phyloP scores from a whole-genome alignment of 2,113 vertebrate species.

The Hystrix cristata region DNA sequence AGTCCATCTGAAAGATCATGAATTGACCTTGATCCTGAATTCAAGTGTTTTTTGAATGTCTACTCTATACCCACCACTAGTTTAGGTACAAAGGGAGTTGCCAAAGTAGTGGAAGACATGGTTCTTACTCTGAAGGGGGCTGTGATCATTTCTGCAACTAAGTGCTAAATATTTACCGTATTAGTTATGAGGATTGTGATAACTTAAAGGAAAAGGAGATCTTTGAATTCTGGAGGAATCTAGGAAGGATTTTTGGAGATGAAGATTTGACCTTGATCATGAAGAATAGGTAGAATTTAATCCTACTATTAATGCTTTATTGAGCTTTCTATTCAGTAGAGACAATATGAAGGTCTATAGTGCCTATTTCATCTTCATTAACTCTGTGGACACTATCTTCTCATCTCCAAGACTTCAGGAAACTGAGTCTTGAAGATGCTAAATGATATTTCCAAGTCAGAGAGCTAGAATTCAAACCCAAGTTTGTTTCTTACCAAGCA shows the following conservation, averaged over 20 bases:
- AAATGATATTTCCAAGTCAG: not conserved
- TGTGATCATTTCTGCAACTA: not conserved
- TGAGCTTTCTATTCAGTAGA: not conserved
- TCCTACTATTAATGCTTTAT: not conserved
- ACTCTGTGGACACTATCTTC: not conserved
- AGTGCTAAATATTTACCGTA: not conserved
- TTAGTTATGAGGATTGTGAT: not conserved
- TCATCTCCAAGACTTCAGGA: not conserved
- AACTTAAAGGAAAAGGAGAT: conserved; percentile 29
- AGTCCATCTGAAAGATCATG: not conserved
- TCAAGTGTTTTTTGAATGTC: not conserved
- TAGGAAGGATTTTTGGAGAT: not conserved
- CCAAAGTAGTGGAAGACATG: not conserved
- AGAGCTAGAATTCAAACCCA: not conserved
- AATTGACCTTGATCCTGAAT: not conserved
- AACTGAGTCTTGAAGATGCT: not conserved
- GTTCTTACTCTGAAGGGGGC: not conserved
- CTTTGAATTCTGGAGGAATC: conserved; percentile 7
- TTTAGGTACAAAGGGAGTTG: not conserved
- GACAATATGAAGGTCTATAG: not conserved
- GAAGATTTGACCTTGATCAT: not conserved
- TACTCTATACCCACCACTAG: not conserved
- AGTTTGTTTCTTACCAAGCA: not conserved
- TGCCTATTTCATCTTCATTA: not conserved
- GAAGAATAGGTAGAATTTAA: not conserved